phyloP scores from a whole-genome alignment of 2,888 invertebrate species.

The Nebria brevicollis region DNA sequence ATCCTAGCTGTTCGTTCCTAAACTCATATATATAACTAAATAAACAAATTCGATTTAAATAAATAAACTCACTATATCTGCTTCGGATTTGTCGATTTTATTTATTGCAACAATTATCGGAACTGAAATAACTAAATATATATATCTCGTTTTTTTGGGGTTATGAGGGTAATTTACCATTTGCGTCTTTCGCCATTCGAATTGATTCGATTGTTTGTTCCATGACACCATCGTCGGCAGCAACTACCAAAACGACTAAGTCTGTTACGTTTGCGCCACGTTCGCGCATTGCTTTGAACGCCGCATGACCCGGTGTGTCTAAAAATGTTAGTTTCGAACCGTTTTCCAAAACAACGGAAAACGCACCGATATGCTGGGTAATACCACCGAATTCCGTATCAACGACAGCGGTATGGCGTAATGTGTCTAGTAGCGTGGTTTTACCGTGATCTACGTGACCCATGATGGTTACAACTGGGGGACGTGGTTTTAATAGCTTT shows the following conservation, averaged over 20 bases:
- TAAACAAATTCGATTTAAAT: background rate
- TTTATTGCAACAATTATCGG: constrained; percentile 97
- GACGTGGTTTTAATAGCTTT: constrained; percentile 75
- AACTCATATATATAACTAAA: constrained; percentile 5
- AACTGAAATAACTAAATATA: constrained; percentile 69
- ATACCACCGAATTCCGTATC: constrained; percentile 97
- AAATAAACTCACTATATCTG: constrained; percentile 80
- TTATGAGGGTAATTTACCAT: constrained; percentile 64
- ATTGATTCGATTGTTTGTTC: constrained; percentile 96
- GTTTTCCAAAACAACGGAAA: constrained; percentile 77
- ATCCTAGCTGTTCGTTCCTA: constrained; percentile 80
- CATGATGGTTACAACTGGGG: constrained; percentile 98
- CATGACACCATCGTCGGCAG: constrained; percentile 99
- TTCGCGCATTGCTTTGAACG: constrained; percentile 92
- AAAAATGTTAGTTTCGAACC: constrained; percentile 90
- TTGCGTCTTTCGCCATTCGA: constrained; percentile 81
- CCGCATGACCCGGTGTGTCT: constrained; percentile 99
- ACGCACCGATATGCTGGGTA: constrained; percentile 99
- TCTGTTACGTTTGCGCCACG: constrained; percentile 96
- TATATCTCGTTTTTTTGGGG: background rate
- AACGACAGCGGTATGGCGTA: constrained; percentile 87
- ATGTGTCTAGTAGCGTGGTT: constrained; percentile 92
- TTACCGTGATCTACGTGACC: constrained; percentile 99
- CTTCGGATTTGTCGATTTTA: constrained; percentile 94
- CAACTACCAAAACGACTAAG: constrained; percentile 94